A percentile compares a stretch with the other conserved stretches of the same genome.
phyloP scores from a whole-genome alignment of 2,113 vertebrate species.

The Lycocorax pyrrhopterus region DNA sequence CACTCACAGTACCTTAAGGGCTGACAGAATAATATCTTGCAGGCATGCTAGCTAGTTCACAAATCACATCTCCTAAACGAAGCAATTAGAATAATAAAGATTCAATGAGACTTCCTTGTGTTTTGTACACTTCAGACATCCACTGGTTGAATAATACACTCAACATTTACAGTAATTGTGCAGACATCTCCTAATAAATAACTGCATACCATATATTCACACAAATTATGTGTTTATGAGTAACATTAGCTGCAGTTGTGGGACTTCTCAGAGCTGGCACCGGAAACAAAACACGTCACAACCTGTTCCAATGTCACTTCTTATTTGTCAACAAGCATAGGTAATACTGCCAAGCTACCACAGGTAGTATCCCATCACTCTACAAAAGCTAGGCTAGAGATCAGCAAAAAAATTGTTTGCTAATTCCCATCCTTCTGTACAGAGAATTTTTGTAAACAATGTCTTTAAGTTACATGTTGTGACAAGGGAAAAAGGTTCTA shows the following conservation, averaged over 20 bases:
- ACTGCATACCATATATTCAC: background rate
- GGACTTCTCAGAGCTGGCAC: background rate
- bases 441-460: background rate
- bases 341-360: background rate
- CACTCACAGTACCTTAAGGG: background rate
- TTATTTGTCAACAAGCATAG: background rate
- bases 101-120: background rate
- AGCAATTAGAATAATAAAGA: slow-evolving; percentile 4
- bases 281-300: background rate
- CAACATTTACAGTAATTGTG: background rate
- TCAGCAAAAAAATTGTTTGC: background rate
- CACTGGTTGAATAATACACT: background rate
- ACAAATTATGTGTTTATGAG: background rate
- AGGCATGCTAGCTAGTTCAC: background rate
- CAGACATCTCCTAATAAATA: background rate
- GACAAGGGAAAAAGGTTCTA: background rate
- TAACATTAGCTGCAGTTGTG: background rate
- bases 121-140: slow-evolving; percentile 1
- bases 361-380: background rate
- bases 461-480: background rate
- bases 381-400: background rate
- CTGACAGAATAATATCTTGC: background rate
- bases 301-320: background rate
- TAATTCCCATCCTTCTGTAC: background rate
- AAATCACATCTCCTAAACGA: background rate